phyloP scores from a whole-genome alignment of 1,140 invertebrate species.

The Rhyzopertha dominica region DNA sequence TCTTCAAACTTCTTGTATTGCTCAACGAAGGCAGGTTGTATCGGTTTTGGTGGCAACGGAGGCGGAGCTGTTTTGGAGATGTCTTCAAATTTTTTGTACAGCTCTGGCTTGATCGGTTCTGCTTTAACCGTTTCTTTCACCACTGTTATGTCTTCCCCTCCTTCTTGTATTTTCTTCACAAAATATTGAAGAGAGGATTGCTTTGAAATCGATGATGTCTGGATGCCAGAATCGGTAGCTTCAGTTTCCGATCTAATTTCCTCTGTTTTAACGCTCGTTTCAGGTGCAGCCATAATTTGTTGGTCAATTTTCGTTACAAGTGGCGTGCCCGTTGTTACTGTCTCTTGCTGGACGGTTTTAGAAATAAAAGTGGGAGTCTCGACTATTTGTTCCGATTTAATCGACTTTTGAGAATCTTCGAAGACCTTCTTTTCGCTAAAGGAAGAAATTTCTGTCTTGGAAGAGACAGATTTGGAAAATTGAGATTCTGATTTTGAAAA shows the following conservation, averaged over 20 bases:
- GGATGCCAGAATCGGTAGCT: slow-evolving; percentile 36
- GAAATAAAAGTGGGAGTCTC: slow-evolving; percentile 7
- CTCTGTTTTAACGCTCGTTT: no score
- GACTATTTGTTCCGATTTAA: slow-evolving; percentile 32
- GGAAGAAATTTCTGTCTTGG: slow-evolving; percentile 34
- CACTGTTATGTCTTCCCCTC: no score
- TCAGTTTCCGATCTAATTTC: no score
- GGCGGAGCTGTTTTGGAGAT: slow-evolving; percentile 12
- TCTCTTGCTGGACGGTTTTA: slow-evolving; percentile 14
- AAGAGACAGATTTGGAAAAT: slow-evolving; percentile 27
- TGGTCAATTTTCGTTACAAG: slow-evolving; percentile 25
- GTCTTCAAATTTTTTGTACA: slow-evolving; percentile 42
- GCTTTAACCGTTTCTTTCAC: slow-evolving; percentile 32
- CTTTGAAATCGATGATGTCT: slow-evolving; percentile 44
- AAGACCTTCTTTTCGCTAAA: slow-evolving; percentile 32
- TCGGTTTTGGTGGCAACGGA: slow-evolving; percentile 19
- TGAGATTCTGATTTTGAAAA: no score
- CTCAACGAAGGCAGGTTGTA: slow-evolving; percentile 31
- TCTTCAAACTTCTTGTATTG: slow-evolving; percentile 38
- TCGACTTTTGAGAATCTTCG: slow-evolving; percentile 32
- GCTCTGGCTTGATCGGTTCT: slow-evolving; percentile 35
- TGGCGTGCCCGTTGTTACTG: no score
- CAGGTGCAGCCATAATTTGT: no score
- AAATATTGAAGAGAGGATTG: slow-evolving; percentile 45
- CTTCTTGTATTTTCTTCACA: slow-evolving; percentile 43